phyloP scores from a whole-genome alignment of 2,113 vertebrate species.

The Ceratotherium simum region DNA sequence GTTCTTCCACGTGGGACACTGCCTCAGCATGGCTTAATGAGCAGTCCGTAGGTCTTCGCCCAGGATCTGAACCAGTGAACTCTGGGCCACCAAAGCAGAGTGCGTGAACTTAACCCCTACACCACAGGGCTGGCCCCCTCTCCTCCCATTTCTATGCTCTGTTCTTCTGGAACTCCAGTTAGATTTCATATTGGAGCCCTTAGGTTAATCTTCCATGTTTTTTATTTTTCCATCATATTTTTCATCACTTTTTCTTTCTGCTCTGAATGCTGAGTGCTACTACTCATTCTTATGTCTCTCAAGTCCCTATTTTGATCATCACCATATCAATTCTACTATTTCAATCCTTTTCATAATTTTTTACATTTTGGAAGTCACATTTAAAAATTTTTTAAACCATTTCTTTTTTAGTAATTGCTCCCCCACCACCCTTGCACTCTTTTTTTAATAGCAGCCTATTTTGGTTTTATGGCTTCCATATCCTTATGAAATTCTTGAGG shows the following conservation, averaged over 20 bases:
- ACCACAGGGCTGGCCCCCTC: too few species aligned
- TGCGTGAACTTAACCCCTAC: too few species aligned
- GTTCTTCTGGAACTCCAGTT: not conserved
- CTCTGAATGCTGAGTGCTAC: not conserved
- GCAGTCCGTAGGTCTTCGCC: too few species aligned
- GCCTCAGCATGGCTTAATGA: too few species aligned
- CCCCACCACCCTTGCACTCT: not conserved
- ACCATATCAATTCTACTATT: not conserved
- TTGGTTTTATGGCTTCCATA: not conserved
- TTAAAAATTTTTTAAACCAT: not conserved
- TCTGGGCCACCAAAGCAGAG: too few species aligned
- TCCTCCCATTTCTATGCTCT: not conserved
- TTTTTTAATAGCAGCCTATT: not conserved
- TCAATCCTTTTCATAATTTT: not conserved
- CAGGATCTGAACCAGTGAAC: too few species aligned
- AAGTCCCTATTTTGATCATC: not conserved
- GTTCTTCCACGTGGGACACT: too few species aligned
- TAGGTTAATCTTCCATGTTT: not conserved
- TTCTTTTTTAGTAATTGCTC: not conserved
- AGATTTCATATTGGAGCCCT: not conserved
- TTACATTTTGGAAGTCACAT: not conserved
- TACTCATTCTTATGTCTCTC: not conserved
- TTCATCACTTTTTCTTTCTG: not conserved
- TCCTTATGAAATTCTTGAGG: not conserved
- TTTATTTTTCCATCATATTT: not conserved